A percentile compares a stretch with the other conserved stretches of the same genome.
phyloP scores from a whole-genome alignment of 2,113 vertebrate species.

The Actenoides hombroni region DNA sequence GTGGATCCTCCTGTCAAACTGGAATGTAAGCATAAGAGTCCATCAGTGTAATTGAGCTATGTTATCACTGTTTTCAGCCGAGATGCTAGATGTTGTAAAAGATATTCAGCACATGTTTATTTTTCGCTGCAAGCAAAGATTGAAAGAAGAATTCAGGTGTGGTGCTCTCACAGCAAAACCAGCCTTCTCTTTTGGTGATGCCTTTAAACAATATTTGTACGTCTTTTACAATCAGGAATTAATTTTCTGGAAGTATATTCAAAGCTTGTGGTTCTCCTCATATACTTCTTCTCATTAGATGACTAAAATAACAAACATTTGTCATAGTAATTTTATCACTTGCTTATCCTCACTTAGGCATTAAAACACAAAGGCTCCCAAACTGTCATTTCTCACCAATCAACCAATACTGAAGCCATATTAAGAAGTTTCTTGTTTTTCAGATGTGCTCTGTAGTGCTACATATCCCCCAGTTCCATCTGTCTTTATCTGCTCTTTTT shows the following conservation, averaged over 20 bases:
- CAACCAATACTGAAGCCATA: not conserved
- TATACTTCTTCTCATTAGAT: not conserved
- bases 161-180: not conserved
- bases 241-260: not conserved
- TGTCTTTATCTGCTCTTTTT: not conserved
- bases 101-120: not conserved
- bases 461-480: accelerated
- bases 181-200: not conserved
- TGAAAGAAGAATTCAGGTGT: not conserved
- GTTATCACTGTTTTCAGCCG: not conserved
- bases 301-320: not conserved
- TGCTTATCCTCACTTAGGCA: not conserved
- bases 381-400: not conserved
- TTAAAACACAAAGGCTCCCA: not conserved
- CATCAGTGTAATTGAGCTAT: not conserved
- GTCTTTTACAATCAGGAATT: not conserved
- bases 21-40: not conserved
- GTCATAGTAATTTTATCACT: not conserved
- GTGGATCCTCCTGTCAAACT: not conserved
- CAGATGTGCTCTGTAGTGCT: not conserved
- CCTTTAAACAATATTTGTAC: not conserved
- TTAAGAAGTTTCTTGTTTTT: not conserved
- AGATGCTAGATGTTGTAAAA: not conserved
- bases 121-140: not conserved
- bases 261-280: not conserved